Percentiles rank a stretch among this genome's conserved stretches.
Evolutionary conservation across 2,113 vertebrate species (phyloP).

Genomic region (Pollimyrus isidori): DNA sequence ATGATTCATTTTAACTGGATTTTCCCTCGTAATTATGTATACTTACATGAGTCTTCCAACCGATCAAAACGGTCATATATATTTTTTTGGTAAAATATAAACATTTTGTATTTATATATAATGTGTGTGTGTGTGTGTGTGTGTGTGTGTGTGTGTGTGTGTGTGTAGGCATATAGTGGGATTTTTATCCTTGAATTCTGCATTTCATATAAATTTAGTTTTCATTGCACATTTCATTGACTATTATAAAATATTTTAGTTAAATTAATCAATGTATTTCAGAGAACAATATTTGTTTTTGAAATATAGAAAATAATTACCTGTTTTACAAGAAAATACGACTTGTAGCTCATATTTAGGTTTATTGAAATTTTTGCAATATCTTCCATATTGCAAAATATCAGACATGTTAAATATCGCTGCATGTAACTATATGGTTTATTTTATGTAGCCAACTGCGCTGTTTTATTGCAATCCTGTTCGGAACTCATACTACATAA

Average conservation of each 20-base stretch:
- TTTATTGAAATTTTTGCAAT: too few species aligned
- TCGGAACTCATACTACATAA: neutral
- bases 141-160: too few species aligned
- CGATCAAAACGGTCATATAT: neutral
- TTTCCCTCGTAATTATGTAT: neutral
- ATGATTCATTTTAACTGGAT: neutral
- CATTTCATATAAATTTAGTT: neutral
- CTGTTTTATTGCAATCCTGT: neutral
- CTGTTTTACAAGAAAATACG: neutral
- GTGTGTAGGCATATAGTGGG: neutral
- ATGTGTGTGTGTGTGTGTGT: too few species aligned
- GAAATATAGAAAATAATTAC: neutral
- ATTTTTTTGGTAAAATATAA: too few species aligned
- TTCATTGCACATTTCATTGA: neutral
- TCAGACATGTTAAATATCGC: neutral
- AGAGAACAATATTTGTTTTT: neutral
- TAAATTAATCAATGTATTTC: neutral
- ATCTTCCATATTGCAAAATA: neutral
- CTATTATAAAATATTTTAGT: neutral
- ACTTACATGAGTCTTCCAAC: neutral
- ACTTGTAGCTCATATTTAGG: neutral
- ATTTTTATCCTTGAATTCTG: neutral
- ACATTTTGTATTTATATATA: too few species aligned
- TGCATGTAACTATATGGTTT: neutral
- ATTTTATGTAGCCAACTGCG: neutral